Evolutionary conservation across 1,140 invertebrate genomes (phyloP), one percentile per base, ranked within the genome.

Genomic region (Diabrotica undecimpunctata): DNA sequence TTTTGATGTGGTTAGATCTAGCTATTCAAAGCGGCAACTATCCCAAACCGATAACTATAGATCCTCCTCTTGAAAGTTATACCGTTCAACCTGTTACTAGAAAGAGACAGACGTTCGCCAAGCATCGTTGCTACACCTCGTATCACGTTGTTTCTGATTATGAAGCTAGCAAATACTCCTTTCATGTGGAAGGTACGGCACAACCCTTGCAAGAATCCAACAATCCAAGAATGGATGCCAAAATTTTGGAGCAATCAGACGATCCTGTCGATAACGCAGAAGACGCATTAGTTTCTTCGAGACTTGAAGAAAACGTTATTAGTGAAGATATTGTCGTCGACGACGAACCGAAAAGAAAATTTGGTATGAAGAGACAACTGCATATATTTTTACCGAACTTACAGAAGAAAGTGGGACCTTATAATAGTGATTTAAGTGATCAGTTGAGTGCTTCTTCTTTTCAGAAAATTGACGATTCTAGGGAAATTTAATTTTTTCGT

Each of bases 371-470:
- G 72, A 79, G 81, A 67, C 86, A 89, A 72, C 79, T 90, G 10
- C 87, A 90, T 69, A 87, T 90, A 55, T 87, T 88, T 68, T 85
- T 89, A 81, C 88, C 88, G 0, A 83, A 81, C 69, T 75, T 87
- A 46, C 78, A 80, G 6, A 83, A 83, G 69, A 82, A 79, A 13
- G 69, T 65, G 25, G 70, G 72, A 54, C 67, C 65, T 69, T 62
- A 62, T 66, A 73, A 67, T 63, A 73, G 67, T 61, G 55, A 63
- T 46, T 66, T 71, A 57, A 73, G 70, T 64, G 68, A 68, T 62
- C 70, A 70, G 41, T 41, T 70, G 6, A 54, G 52, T 41, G 38
- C 12, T 5, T 54, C 51, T 54, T 62, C 61, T 10, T 54, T 54
- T 12, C 36, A 58, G 38, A 25, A 39, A 5, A 25, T 39, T 12